These are phyloP conservation scores for Catagonus wagneri DNA, from an alignment of 2,113 vertebrate genomes.

Conservation along the genomic window DNA sequence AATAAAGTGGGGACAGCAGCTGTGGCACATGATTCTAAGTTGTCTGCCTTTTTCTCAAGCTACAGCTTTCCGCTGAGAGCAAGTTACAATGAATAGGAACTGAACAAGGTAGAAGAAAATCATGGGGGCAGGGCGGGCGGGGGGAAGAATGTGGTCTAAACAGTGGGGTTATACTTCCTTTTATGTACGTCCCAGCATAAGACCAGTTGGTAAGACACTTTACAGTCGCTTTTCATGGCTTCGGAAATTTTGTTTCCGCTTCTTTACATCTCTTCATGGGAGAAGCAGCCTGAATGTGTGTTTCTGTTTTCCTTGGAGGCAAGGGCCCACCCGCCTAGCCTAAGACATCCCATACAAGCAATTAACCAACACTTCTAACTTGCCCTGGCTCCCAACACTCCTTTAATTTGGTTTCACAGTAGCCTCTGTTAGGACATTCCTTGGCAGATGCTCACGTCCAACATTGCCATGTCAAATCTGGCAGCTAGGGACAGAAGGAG, in stretches of 20 bases:
- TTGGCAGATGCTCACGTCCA: conserved; percentile 21
- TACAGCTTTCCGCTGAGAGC: not conserved
- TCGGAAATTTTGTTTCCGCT: not conserved
- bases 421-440: conserved; percentile 26
- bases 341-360: not conserved
- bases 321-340: not conserved
- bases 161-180: not conserved
- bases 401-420: conserved; percentile 22
- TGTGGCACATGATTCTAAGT: not conserved
- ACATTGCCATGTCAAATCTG: conserved; percentile 2
- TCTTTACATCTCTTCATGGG: not conserved
- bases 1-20: not conserved
- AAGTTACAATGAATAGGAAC: not conserved
- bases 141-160: rapidly evolving
- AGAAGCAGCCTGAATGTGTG: not conserved
- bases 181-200: not conserved
- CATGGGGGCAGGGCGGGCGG: not conserved
- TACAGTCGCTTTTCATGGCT: not conserved
- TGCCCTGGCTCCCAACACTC: not conserved
- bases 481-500: not conserved
- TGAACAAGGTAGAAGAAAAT: not conserved
- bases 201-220: not conserved
- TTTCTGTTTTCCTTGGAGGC: not conserved
- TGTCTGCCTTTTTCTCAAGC: not conserved
- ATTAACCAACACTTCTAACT: conserved; percentile 21